Conservation (phyloP, 2,888 invertebrate species). For the Drosophila silvestris region DNA sequence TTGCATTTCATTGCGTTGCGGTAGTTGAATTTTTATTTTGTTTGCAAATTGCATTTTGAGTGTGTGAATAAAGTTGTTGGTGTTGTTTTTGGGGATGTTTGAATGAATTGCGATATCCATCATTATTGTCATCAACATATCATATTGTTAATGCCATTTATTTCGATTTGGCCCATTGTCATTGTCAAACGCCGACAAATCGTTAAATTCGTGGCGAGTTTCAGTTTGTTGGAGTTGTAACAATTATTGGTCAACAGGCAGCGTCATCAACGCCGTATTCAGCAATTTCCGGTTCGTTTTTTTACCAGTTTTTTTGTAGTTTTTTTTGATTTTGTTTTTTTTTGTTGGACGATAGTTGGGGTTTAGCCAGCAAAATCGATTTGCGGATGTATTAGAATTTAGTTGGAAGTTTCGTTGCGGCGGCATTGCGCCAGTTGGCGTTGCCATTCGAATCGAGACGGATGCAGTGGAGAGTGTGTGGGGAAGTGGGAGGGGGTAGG, state of each 20-base stretch:
- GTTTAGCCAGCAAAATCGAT: slow-evolving; percentile 69
- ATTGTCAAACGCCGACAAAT: slow-evolving; percentile 31
- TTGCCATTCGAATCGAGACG: slow-evolving; percentile 31
- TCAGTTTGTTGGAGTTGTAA: slow-evolving; percentile 27
- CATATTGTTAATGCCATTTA: slow-evolving; percentile 58
- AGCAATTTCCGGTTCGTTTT: slow-evolving; percentile 70
- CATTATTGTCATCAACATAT: slow-evolving; percentile 16
- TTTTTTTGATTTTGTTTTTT: slow-evolving; percentile 16
- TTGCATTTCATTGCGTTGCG: slow-evolving; percentile 9
- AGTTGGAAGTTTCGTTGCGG: slow-evolving; percentile 61
- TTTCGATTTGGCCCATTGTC: slow-evolving; percentile 37
- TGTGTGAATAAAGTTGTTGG: slow-evolving; percentile 26
- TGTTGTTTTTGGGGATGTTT: slow-evolving; percentile 31
- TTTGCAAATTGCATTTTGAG: slow-evolving; percentile 45
- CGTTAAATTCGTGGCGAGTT: slow-evolving; percentile 20
- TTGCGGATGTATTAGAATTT: slow-evolving; percentile 70
- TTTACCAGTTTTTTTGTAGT: slow-evolving; percentile 31
- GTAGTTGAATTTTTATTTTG: neutral
- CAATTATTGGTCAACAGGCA: slow-evolving; percentile 32
- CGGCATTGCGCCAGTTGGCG: slow-evolving; percentile 44
- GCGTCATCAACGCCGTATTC: slow-evolving; percentile 71
- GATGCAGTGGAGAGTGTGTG: neutral
- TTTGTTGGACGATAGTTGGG: slow-evolving; percentile 45
- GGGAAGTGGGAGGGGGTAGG: neutral
- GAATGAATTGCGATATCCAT: slow-evolving; percentile 13